A percentile compares a stretch with the other conserved stretches of the same genome.
Conservation (phyloP, 2,797 vertebrate genomes). For the Eidolon dupreanum region DNA sequence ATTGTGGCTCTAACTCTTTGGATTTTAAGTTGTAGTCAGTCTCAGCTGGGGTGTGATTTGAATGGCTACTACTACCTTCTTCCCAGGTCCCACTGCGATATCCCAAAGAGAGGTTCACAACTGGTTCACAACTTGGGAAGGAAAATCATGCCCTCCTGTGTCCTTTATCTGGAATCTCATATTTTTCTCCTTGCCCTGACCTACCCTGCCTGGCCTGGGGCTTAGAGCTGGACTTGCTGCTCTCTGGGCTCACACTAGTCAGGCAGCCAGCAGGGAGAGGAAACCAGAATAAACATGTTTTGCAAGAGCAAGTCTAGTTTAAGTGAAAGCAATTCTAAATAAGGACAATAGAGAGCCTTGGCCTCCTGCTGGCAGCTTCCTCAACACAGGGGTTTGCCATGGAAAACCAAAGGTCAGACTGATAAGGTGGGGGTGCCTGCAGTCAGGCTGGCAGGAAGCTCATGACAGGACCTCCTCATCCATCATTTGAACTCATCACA, state of each 20-base stretch:
- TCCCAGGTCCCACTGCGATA: neutral
- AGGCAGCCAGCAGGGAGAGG: slow-evolving; percentile 71
- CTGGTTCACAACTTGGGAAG: neutral
- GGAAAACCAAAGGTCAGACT: slow-evolving; percentile 65
- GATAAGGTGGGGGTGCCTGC: slow-evolving; percentile 59
- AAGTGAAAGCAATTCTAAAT: slow-evolving; percentile 78
- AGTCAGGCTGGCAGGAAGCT: slow-evolving; percentile 27
- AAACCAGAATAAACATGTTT: slow-evolving; percentile 81
- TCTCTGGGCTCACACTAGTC: slow-evolving; percentile 18
- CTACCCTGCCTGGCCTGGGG: neutral
- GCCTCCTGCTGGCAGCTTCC: slow-evolving; percentile 52
- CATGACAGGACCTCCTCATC: neutral
- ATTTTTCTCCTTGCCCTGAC: slow-evolving; percentile 13
- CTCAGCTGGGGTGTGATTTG: neutral
- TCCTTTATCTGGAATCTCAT: neutral
- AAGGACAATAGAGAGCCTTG: slow-evolving; percentile 72
- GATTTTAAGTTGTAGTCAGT: neutral
- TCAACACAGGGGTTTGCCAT: slow-evolving; percentile 15
- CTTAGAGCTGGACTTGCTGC: neutral
- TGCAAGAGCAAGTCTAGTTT: slow-evolving; percentile 69
- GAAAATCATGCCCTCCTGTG: neutral
- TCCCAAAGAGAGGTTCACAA: neutral
- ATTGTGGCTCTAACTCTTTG: neutral
- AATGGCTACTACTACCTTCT: neutral
- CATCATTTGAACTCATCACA: neutral